phyloP scores from a whole-genome alignment of 2,113 vertebrate genomes.

The Cyphomyrus discorhynchus region DNA sequence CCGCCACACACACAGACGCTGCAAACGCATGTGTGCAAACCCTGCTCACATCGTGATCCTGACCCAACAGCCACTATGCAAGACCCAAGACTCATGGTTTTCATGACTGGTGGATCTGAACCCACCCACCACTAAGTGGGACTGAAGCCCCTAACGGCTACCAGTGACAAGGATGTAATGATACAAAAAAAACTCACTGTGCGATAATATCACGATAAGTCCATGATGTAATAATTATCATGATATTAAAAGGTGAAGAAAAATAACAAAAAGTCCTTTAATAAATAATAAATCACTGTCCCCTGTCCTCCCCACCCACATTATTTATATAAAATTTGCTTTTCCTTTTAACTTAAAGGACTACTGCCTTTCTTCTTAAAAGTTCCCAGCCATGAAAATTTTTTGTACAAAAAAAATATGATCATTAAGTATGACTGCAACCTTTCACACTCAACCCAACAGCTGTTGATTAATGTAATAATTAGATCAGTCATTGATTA shows the following conservation, averaged over 20 bases:
- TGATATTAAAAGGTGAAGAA: neutral
- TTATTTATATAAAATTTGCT: neutral
- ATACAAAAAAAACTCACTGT: neutral
- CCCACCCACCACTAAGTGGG: neutral
- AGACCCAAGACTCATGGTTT: neutral
- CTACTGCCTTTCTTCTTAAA: neutral
- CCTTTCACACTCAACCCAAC: neutral
- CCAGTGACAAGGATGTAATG: neutral
- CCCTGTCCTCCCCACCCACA: no score
- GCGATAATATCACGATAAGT: neutral
- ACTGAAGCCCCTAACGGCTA: neutral
- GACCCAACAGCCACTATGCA: constrained; percentile 31
- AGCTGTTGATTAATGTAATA: neutral
- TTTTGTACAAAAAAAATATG: neutral
- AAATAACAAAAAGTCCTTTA: neutral
- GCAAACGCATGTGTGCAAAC: constrained; percentile 41
- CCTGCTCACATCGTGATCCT: constrained; percentile 25
- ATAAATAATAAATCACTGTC: neutral
- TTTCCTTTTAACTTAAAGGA: neutral
- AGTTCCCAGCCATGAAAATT: neutral
- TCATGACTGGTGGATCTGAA: neutral
- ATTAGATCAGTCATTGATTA: neutral
- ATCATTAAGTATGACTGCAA: neutral
- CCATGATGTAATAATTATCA: neutral
- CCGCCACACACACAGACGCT: constrained; percentile 39